These are phyloP conservation scores for Cyphomyrmex costatus DNA, from an alignment of 1,140 invertebrate genomes.

Conservation along the genomic window DNA sequence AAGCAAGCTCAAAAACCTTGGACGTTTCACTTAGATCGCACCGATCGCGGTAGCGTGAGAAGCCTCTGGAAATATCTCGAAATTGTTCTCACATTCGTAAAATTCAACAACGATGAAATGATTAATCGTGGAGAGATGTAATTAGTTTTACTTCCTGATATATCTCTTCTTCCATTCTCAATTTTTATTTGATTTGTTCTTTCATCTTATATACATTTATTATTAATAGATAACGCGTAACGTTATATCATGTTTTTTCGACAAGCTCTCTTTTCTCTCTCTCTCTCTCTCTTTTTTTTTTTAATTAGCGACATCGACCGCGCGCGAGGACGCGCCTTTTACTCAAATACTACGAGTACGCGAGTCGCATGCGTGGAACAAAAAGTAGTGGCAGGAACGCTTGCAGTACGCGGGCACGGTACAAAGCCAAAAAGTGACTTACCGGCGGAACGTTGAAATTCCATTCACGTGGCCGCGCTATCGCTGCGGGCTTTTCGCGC, in stretches of 20 bases:
- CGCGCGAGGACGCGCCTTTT: constrained; percentile 48
- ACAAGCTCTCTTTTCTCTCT: constrained; percentile 35
- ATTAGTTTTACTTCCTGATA: neutral
- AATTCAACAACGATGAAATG: constrained; percentile 1
- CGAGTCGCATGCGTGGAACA: constrained; percentile 37
- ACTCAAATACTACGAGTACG: constrained; percentile 33
- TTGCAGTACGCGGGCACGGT: constrained; percentile 31
- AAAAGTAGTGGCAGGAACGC: constrained; percentile 44
- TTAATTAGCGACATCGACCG: constrained; percentile 41
- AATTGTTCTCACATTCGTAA: neutral
- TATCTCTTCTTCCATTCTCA: neutral
- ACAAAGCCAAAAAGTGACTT: constrained; percentile 66
- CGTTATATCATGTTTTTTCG: neutral
- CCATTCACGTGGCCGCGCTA: constrained; percentile 64
- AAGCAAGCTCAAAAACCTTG: constrained; percentile 26
- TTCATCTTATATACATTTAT: neutral
- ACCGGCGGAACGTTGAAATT: constrained; percentile 64
- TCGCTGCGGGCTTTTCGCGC: constrained; percentile 54
- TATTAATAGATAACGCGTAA: neutral
- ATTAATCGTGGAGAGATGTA: constrained; percentile 1
- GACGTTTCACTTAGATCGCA: constrained; percentile 41
- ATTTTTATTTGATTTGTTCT: neutral
- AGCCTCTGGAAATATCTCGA: constrained; percentile 8
- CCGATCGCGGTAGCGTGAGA: constrained; percentile 36
- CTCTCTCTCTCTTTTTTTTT: constrained; percentile 22